A percentile compares a stretch with the other conserved stretches of the same genome.
These are phyloP conservation scores for Pandion haliaetus DNA, from an alignment of 2,113 vertebrate genomes.

Conservation along the genomic window DNA sequence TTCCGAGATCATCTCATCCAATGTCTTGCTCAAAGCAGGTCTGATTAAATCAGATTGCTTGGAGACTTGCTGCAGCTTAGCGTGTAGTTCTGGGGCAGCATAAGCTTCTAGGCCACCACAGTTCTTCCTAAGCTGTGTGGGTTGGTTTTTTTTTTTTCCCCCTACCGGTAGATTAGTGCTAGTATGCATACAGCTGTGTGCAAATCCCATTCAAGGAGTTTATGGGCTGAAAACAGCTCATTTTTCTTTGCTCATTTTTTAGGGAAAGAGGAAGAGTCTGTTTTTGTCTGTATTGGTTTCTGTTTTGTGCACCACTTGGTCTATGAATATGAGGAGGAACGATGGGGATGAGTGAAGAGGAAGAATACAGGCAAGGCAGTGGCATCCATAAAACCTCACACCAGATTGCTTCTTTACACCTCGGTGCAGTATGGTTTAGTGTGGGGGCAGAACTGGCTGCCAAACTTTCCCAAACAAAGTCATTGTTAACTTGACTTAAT, in stretches of 20 bases:
- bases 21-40: not conserved
- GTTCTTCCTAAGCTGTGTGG: not conserved
- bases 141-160: accelerated
- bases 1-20: not conserved
- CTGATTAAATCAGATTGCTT: not conserved
- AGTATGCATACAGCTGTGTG: not conserved
- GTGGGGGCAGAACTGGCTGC: not conserved
- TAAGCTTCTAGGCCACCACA: not conserved
- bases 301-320: not conserved
- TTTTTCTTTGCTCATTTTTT: not conserved
- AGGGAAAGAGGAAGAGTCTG: not conserved
- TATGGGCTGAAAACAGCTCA: not conserved
- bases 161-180: not conserved
- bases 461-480: not conserved
- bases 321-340: not conserved
- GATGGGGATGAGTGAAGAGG: not conserved
- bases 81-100: not conserved
- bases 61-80: not conserved
- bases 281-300: not conserved
- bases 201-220: not conserved
- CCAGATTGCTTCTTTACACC: not conserved
- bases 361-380: not conserved
- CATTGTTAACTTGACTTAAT: not conserved
- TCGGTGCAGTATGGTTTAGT: not conserved
- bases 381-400: not conserved